A percentile compares a stretch with the other conserved stretches of the same genome.
These are phyloP conservation scores for Crotalus tigris DNA, from an alignment of 2,113 vertebrate genomes.

Conservation along the genomic window DNA sequence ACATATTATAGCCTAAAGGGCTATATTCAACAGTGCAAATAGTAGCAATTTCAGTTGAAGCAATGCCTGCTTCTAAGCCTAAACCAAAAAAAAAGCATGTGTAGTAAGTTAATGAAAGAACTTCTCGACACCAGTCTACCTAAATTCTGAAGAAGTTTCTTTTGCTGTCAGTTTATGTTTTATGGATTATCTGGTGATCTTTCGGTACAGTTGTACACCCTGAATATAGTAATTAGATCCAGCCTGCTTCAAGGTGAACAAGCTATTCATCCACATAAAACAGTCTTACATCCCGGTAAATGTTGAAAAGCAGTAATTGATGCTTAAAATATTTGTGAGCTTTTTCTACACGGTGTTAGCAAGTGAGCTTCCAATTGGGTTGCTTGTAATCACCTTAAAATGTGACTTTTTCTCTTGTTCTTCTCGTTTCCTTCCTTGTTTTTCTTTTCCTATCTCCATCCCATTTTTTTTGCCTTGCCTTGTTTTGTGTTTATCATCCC, in stretches of 20 bases:
- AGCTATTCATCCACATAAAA: background rate
- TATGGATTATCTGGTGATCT: background rate
- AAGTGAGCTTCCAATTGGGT: background rate
- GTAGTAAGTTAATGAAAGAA: background rate
- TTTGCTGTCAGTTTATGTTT: background rate
- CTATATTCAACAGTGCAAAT: background rate
- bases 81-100: background rate
- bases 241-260: background rate
- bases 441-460: background rate
- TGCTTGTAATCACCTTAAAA: background rate
- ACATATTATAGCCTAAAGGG: background rate
- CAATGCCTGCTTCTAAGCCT: background rate
- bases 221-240: background rate
- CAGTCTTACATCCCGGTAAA: background rate
- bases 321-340: background rate
- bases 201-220: background rate
- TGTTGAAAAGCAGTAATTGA: background rate
- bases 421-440: background rate
- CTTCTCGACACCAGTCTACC: background rate
- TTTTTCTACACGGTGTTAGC: background rate
- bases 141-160: background rate
- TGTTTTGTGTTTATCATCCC: background rate
- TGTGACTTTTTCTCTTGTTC: background rate
- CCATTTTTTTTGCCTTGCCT: background rate
- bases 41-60: background rate